Conservation (phyloP, 2,113 vertebrate species). For the Megaceryle torquata region DNA sequence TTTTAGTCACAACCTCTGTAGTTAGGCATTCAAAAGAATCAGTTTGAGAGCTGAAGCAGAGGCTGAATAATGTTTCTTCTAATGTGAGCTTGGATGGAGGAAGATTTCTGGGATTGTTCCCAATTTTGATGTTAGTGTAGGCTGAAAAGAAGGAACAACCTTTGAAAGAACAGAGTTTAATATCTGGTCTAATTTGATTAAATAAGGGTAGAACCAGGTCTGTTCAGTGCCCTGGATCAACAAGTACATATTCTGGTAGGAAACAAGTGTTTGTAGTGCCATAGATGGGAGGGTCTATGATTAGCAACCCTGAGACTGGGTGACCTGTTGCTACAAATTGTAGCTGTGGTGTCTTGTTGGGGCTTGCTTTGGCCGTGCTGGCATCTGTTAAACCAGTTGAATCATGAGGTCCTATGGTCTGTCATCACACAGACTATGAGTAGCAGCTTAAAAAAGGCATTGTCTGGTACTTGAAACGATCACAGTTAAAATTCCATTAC, state of each 20-base stretch:
- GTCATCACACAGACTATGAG: neutral
- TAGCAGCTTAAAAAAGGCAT: neutral
- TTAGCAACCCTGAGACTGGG: neutral
- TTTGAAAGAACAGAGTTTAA: neutral
- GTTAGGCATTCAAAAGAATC: neutral
- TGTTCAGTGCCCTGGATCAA: neutral
- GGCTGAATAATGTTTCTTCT: neutral
- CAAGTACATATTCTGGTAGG: neutral
- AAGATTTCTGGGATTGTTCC: neutral
- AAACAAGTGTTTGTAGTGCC: neutral
- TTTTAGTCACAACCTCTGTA: neutral
- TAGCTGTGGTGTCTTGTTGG: neutral
- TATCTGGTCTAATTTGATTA: neutral
- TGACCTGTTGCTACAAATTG: neutral
- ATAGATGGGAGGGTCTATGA: neutral
- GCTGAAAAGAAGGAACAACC: neutral
- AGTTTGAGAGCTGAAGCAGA: neutral
- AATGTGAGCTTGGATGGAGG: neutral
- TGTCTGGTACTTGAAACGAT: neutral
- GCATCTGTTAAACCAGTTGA: neutral
- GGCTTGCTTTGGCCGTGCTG: neutral
- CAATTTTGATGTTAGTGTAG: neutral
- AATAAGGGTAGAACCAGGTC: neutral
- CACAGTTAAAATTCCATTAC: neutral
- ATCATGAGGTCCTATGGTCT: accelerated